Evolutionary conservation across 2,888 invertebrate genomes (phyloP).

Genomic region (Helleia helle): DNA sequence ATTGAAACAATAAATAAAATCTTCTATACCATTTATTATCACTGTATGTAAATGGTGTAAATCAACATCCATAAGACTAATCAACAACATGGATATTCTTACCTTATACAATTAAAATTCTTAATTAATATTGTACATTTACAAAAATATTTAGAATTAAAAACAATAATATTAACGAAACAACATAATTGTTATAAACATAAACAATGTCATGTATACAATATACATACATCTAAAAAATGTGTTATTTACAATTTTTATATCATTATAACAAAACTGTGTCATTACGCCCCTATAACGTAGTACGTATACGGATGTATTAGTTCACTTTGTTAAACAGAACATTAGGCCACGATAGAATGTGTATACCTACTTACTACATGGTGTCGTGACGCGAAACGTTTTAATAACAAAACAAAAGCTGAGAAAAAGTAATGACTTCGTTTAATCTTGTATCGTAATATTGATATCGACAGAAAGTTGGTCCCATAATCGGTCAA

Average conservation of each 20-base stretch:
- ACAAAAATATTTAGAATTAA: conserved; percentile 38
- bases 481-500: not conserved
- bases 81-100: conserved; percentile 70
- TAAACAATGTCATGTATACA: conserved; percentile 59
- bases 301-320: not conserved
- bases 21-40: conserved; percentile 64
- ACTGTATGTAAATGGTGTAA: conserved; percentile 70
- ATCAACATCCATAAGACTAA: conserved; percentile 73
- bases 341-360: not conserved
- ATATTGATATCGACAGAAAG: not conserved
- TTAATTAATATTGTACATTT: conserved; percentile 46
- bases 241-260: conserved; percentile 49
- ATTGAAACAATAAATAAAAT: conserved; percentile 1
- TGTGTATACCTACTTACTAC: too few species aligned
- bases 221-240: conserved; percentile 43
- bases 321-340: not conserved
- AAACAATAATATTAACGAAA: conserved; percentile 34
- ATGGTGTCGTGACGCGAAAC: too few species aligned
- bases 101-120: conserved; percentile 53
- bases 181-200: conserved; percentile 47
- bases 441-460: not conserved
- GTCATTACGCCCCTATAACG: conserved; percentile 13
- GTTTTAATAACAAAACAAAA: not conserved
- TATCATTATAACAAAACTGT: conserved; percentile 37
- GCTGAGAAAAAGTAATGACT: not conserved